These are phyloP conservation scores for western clawed frog (Xenopus tropicalis) DNA, from an alignment of 2,113 vertebrate species.

Conservation along the genomic window UCB_Xtro_10.0 CM004444.2:25813001-25813500, in stretches of 20 bases:
- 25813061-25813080: constrained; percentile 50
- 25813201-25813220: background rate
- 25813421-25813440: too few relatives aligned
- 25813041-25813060: constrained; percentile 52
- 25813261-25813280: background rate
- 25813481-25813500: too few relatives aligned
- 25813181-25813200: background rate
- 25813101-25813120: background rate
- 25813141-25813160: background rate
- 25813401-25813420: too few relatives aligned
- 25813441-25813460: too few relatives aligned
- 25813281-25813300: background rate
- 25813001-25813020: constrained; percentile 83
- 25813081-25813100: background rate
- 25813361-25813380: too few relatives aligned
- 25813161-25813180: background rate
- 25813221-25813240: constrained; percentile 2
- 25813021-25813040: constrained; percentile 62
- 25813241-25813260: constrained; percentile 1
- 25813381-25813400: too few relatives aligned
- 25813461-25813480: too few relatives aligned
- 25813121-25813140: background rate
- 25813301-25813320: too few relatives aligned
- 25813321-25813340: too few relatives aligned
- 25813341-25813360: too few relatives aligned